These are phyloP conservation scores for Trematocara variabile DNA, from an alignment of 2,113 vertebrate species.

Conservation along the genomic window DNA sequence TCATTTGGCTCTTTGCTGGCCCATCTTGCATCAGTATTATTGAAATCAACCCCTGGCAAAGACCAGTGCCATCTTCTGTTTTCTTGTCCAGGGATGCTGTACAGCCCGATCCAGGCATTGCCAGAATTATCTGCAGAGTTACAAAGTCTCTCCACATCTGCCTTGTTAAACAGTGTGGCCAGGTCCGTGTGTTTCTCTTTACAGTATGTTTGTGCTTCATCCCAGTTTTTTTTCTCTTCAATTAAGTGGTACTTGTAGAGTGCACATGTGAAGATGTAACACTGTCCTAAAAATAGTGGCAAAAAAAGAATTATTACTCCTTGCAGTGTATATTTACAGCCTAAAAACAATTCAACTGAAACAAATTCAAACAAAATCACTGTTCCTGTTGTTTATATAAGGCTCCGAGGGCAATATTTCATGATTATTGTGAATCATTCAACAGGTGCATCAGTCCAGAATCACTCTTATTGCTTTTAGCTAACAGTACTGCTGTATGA, in stretches of 20 bases:
- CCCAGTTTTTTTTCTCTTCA: rapidly evolving
- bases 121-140: not conserved
- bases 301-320: not conserved
- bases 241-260: conserved; percentile 2
- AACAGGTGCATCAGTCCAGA: not conserved
- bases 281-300: not conserved
- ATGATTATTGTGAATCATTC: rapidly evolving
- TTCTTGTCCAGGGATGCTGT: rapidly evolving
- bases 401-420: not conserved
- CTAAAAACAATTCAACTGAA: not conserved
- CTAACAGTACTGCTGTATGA: not conserved
- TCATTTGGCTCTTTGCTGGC: rapidly evolving
- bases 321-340: not conserved
- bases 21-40: not conserved
- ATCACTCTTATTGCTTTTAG: not conserved
- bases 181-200: rapidly evolving
- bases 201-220: not conserved
- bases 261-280: not conserved
- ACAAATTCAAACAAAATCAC: not conserved
- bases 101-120: conserved; percentile 3
- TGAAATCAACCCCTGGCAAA: not conserved
- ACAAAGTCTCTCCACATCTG: not conserved
- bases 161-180: not conserved
- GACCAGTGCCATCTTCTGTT: not conserved
- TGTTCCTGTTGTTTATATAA: not conserved